Percentiles rank a stretch among this genome's conserved stretches.
These are phyloP conservation scores for Corythornis vintsioides DNA, from an alignment of 2,113 vertebrate species.

Conservation along the genomic window DNA sequence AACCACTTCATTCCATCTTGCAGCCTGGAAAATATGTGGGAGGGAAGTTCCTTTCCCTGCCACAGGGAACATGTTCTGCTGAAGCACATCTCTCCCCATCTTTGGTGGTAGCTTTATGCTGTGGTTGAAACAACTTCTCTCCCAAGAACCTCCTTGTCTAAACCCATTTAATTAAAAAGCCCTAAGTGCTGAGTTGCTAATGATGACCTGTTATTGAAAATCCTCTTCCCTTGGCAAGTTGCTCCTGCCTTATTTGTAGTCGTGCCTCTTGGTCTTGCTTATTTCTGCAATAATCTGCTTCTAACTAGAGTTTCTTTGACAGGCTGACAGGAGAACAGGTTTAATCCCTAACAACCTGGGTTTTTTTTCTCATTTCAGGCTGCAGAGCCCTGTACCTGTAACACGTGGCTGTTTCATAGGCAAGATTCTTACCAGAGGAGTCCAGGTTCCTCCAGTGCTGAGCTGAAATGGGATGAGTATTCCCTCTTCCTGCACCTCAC, in stretches of 20 bases:
- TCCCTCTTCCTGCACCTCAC: neutral
- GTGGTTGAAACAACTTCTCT: neutral
- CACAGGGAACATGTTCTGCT: neutral
- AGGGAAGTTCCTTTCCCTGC: fast-evolving
- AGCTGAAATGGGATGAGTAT: neutral
- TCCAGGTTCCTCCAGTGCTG: neutral
- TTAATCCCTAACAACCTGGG: neutral
- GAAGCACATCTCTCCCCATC: fast-evolving
- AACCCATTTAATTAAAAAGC: neutral
- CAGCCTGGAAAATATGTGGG: neutral
- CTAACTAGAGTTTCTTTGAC: neutral
- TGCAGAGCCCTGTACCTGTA: neutral
- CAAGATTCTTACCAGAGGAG: neutral
- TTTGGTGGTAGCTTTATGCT: neutral
- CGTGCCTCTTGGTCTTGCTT: neutral
- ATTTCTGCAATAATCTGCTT: neutral
- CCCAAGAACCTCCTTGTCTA: neutral
- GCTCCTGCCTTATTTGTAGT: neutral
- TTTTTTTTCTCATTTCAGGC: neutral
- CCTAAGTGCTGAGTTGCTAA: neutral
- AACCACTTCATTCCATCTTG: neutral
- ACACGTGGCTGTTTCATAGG: fast-evolving
- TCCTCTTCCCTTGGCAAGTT: neutral
- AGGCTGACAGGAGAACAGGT: neutral
- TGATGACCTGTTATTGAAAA: neutral